Evolutionary conservation across 1,140 invertebrate species (phyloP).

Genomic region (Heterodera carotae): DNA sequence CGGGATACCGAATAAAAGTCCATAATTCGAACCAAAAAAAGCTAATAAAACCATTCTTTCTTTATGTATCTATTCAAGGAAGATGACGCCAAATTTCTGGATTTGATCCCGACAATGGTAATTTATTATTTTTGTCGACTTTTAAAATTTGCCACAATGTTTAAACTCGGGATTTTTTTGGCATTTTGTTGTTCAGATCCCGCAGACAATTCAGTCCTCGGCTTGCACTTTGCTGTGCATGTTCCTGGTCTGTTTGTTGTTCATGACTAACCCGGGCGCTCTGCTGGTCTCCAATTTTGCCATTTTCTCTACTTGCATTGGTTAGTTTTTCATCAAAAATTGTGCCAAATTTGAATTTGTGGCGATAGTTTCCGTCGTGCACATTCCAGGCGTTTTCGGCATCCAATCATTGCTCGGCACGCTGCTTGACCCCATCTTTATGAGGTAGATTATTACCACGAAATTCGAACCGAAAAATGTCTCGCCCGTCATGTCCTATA

Average conservation of each 20-base stretch:
- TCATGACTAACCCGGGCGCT: conserved; percentile 57
- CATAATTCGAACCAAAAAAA: conserved; percentile 4
- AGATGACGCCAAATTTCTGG: conserved; percentile 64
- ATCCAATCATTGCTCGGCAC: conserved; percentile 49
- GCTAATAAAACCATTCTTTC: conserved; percentile 29
- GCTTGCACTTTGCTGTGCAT: conserved; percentile 60
- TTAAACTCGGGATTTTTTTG: background rate
- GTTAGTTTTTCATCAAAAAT: conserved; percentile 34
- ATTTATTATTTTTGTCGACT: background rate
- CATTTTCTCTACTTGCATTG: conserved; percentile 60
- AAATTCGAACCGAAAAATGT: too few relatives aligned
- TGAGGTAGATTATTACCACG: conserved; percentile 23
- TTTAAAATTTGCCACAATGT: conserved; percentile 3
- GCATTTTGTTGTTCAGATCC: conserved; percentile 31
- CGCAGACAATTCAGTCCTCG: conserved; percentile 58
- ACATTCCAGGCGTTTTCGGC: conserved; percentile 54
- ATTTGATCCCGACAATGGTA: conserved; percentile 59
- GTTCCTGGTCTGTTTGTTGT: conserved; percentile 61
- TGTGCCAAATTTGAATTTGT: background rate
- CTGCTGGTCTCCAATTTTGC: conserved; percentile 59
- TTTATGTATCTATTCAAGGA: conserved; percentile 11
- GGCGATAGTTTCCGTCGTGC: conserved; percentile 1
- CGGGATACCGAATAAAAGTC: too few relatives aligned
- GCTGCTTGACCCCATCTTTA: conserved; percentile 40
- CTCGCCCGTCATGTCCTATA: too few relatives aligned